These are phyloP conservation scores for Scomber scombrus DNA, from an alignment of 2,113 vertebrate species.

Conservation along the genomic window DNA sequence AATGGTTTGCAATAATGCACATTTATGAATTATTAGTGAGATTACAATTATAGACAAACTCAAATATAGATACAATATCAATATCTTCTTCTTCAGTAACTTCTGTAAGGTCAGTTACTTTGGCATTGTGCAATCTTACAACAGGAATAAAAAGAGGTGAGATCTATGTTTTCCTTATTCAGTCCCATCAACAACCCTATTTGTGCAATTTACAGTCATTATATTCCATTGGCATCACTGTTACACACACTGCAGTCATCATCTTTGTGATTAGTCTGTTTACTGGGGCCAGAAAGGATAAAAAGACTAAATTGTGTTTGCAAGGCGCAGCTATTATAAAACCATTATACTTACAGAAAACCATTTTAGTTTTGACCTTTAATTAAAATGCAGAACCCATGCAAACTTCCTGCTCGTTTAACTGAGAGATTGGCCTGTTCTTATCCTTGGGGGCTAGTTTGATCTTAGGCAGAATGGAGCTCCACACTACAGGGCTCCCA, in stretches of 20 bases:
- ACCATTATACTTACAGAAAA: conserved; percentile 46
- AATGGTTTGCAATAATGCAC: neutral
- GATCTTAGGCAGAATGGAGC: conserved; percentile 50
- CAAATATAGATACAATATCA: neutral
- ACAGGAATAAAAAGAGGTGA: neutral
- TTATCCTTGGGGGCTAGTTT: conserved; percentile 51
- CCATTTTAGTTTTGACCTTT: conserved; percentile 55
- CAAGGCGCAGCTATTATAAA: conserved; percentile 44
- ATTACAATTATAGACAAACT: neutral
- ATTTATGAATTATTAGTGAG: neutral
- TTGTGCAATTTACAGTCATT: neutral
- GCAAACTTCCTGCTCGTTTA: conserved; percentile 31
- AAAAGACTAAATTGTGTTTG: conserved; percentile 17
- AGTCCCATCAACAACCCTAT: neutral
- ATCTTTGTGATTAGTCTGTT: conserved; percentile 37
- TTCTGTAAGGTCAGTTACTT: neutral
- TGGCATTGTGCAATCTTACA: neutral
- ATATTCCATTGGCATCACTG: neutral
- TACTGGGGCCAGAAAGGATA: conserved; percentile 19
- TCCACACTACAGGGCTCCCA: conserved; percentile 30
- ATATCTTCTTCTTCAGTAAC: neutral
- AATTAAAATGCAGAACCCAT: conserved; percentile 57
- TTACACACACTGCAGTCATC: conserved; percentile 5
- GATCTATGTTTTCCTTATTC: neutral
- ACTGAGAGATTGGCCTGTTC: conserved; percentile 20